Evolutionary conservation across 2,888 invertebrate species (phyloP), one percentile per base, ranked within the genome.

Genomic region (Pyralis farinalis): DNA sequence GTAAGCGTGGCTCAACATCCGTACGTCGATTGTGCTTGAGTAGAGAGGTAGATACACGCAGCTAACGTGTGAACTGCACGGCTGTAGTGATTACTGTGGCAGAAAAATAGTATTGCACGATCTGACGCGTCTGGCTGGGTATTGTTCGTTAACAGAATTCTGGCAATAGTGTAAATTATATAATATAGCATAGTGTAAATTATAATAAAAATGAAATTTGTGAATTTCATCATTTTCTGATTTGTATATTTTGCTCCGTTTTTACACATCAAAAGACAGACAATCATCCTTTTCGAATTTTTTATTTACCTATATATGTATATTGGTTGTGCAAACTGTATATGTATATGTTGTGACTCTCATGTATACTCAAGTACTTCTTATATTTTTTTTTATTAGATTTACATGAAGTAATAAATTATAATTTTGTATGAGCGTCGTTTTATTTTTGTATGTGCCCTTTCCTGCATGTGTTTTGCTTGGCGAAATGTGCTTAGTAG

Each of bases 321-420:
- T 38, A 38, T 38, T 9, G 38, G 31, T 38, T 38, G 38, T 38
- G 31, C 21, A 9, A 11, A 29, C 1, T 29, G 10, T 30, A 29
- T 30, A 29, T 34, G 11, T 40, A 28, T 42, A 12, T 39, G 10
- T 38, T 10, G 22, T 40, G 28, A 47, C 53, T 50, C 53, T 55
- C 49, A 12, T 48, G 71, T 76, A 80, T 83, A 84, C 82, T 84
- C 82, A 78, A 64, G 65, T 64, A 64, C 55, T 60, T 68, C 73
- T 69, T 65, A 59, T 75, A 71, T 73, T 74, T 78, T 74, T 78
- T 77, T 79, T 74, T 77, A 72, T 76, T 84, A 84, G 76, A 64
- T 77, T 72, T 79, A 76, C 69, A 67, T 70, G 60, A 74, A 62
- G 63, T 71, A 85, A 80, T 85, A 86, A 86, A 85, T 83, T 83